Evolutionary conservation across 2,797 vertebrate species (phyloP).

Genomic region (Natrix natrix): DNA sequence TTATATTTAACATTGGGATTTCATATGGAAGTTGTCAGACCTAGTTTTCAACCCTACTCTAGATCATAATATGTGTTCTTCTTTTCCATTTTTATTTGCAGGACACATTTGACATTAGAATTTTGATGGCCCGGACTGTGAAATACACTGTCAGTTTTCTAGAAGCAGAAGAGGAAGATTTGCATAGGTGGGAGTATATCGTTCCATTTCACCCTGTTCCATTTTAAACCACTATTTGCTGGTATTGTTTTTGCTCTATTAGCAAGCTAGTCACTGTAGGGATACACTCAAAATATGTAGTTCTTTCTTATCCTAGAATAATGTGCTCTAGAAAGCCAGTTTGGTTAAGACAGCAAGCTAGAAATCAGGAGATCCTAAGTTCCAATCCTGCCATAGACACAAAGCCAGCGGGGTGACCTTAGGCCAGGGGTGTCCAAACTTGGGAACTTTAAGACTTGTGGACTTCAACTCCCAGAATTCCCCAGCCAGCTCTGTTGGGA

Average conservation of each 20-base stretch:
- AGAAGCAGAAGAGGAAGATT: conserved; percentile 75
- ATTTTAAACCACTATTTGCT: conserved; percentile 14
- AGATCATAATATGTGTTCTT: not conserved
- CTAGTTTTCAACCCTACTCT: not conserved
- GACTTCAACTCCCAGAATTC: too few species aligned
- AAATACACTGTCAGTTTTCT: conserved; percentile 81
- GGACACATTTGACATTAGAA: conserved; percentile 80
- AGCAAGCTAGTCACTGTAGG: not conserved
- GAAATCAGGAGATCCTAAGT: not conserved
- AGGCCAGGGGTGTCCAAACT: too few species aligned
- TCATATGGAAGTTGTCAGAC: not conserved
- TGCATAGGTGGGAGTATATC: conserved; percentile 68
- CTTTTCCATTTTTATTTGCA: conserved; percentile 31
- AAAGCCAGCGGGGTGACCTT: too few species aligned
- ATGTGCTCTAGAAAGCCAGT: not conserved
- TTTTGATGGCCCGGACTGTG: conserved; percentile 79
- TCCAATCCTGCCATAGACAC: not conserved
- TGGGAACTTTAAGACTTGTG: too few species aligned
- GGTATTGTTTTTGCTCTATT: not conserved
- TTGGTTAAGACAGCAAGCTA: not conserved
- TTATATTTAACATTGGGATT: not conserved
- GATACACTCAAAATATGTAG: not conserved
- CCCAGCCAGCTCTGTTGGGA: too few species aligned
- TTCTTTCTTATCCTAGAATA: not conserved
- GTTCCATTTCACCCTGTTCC: not conserved